Conservation (phyloP, 2,888 invertebrate species). For the Eupithecia subfuscata region DNA sequence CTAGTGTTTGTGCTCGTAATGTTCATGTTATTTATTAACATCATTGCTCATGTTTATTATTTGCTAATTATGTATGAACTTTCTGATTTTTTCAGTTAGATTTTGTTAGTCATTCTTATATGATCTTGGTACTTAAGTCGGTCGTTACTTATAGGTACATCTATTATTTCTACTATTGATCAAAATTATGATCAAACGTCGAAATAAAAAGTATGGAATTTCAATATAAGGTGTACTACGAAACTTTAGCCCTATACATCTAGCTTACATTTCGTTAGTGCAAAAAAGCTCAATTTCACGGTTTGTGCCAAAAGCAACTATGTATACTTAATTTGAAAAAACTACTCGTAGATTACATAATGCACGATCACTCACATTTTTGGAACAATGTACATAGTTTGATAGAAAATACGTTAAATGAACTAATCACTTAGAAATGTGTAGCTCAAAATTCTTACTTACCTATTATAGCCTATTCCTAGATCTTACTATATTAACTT, state of each 20-base stretch:
- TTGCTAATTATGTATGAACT: not conserved
- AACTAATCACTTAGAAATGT: constrained; percentile 65
- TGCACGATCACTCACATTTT: constrained; percentile 61
- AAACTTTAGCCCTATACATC: not conserved
- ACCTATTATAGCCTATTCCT: constrained; percentile 62
- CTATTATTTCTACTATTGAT: not conserved
- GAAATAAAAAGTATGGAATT: too few relatives aligned
- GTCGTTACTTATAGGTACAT: too few relatives aligned
- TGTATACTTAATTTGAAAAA: not conserved
- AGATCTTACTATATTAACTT: constrained; percentile 66
- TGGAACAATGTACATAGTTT: constrained; percentile 80
- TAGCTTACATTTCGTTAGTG: constrained; percentile 58
- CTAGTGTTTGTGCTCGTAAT: constrained; percentile 27
- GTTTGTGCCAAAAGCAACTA: constrained; percentile 68
- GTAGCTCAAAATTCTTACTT: constrained; percentile 79
- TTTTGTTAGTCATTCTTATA: not conserved
- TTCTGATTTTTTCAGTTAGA: not conserved
- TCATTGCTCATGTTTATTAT: not conserved
- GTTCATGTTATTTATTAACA: constrained; percentile 24
- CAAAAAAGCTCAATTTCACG: constrained; percentile 65
- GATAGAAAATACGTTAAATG: constrained; percentile 56
- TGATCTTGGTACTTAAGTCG: not conserved
- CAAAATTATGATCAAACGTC: too few relatives aligned
- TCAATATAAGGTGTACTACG: too few relatives aligned
- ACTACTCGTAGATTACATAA: constrained; percentile 44